A percentile compares a stretch with the other conserved stretches of the same genome.
Conservation (phyloP, 2,113 vertebrate genomes). For the Ranitomeya variabilis region DNA sequence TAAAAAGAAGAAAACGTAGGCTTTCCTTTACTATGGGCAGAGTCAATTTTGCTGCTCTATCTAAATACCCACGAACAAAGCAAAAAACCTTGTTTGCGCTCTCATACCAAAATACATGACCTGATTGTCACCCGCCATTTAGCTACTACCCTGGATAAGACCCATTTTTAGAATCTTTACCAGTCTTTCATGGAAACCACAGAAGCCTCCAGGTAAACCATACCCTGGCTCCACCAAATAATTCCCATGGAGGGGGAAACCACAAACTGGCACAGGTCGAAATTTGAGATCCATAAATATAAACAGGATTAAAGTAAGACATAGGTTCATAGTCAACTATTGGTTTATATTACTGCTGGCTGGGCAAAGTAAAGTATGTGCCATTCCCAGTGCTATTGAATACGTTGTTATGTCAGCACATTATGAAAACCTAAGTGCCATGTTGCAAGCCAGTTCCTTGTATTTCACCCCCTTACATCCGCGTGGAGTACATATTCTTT, state of each 20-base stretch:
- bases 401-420: background rate
- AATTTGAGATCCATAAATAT: background rate
- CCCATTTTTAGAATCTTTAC: no score
- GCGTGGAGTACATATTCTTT: conserved; percentile 18
- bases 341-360: conserved; percentile 14
- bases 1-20: no score
- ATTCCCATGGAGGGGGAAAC: background rate
- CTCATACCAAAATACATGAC: no score
- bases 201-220: no score
- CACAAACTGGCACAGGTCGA: background rate
- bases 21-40: no score
- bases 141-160: no score
- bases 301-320: background rate
- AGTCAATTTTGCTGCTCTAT: no score
- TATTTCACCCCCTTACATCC: conserved; percentile 13
- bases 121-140: no score
- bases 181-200: no score
- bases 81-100: no score
- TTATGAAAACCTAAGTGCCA: conserved; percentile 22
- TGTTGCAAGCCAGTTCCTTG: conserved; percentile 16
- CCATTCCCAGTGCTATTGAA: conserved; percentile 5
- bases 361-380: conserved; percentile 4
- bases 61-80: no score
- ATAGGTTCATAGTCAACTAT: background rate
- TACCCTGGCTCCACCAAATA: no score